phyloP scores from a whole-genome alignment of 1,140 invertebrate species.

The Pantala flavescens region DNA sequence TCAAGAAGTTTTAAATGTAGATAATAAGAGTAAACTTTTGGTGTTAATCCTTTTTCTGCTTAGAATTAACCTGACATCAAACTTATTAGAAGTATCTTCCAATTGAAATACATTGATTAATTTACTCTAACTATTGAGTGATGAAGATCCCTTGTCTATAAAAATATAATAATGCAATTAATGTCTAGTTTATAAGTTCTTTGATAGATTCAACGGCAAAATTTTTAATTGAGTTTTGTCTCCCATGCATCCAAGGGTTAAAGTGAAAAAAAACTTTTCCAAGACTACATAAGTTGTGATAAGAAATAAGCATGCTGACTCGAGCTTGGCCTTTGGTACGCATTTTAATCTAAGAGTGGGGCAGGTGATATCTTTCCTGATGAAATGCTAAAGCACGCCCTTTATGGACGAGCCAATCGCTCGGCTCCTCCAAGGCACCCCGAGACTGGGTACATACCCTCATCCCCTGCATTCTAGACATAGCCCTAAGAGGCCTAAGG shows the following conservation, averaged over 20 bases:
- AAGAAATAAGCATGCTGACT: conserved; percentile 12
- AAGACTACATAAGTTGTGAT: neutral
- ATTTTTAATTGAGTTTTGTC: neutral
- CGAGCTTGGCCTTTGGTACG: conserved; percentile 1
- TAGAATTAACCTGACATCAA: no score
- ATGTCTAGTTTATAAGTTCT: no score
- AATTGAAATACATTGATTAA: no score
- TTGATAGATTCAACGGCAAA: no score
- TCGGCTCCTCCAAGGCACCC: conserved; percentile 20
- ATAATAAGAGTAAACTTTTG: no score
- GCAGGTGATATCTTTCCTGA: neutral
- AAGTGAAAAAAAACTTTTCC: conserved; percentile 12
- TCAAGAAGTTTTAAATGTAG: no score
- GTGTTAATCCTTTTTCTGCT: no score
- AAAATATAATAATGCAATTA: no score
- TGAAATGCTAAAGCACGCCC: neutral
- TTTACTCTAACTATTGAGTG: no score
- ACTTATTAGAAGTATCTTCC: no score
- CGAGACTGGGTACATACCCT: conserved; percentile 63
- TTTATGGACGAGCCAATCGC: neutral
- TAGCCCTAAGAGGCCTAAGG: conserved; percentile 85
- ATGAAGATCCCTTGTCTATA: no score
- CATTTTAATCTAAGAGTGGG: conserved; percentile 13
- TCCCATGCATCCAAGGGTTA: neutral
- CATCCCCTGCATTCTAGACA: conserved; percentile 97